phyloP scores from a whole-genome alignment of 2,797 vertebrate genomes.

The Hydrolagus colliei region DNA sequence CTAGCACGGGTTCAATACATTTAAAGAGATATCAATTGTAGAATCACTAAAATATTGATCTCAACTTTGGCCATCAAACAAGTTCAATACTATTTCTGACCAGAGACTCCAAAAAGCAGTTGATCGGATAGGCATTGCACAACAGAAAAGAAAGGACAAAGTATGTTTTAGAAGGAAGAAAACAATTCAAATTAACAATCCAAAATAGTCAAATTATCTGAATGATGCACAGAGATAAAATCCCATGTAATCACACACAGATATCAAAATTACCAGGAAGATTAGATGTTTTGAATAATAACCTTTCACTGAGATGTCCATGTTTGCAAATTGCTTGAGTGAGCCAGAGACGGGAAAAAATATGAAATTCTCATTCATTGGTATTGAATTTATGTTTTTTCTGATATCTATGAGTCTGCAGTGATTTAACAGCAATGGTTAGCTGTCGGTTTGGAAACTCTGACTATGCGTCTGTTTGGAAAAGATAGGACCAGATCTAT shows the following conservation, averaged over 20 bases:
- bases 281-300: constrained; percentile 41
- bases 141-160: constrained; percentile 34
- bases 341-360: background rate
- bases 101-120: background rate
- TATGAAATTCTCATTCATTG: background rate
- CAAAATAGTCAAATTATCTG: constrained; percentile 57
- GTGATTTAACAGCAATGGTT: background rate
- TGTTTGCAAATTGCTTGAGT: constrained; percentile 54
- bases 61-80: background rate
- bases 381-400: background rate
- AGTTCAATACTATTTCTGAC: background rate
- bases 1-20: background rate
- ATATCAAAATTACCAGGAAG: constrained; percentile 45
- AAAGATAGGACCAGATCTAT: background rate
- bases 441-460: background rate
- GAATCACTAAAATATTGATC: background rate
- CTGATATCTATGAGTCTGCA: background rate
- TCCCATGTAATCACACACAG: constrained; percentile 51
- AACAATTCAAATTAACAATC: constrained; percentile 53
- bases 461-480: background rate
- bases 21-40: background rate
- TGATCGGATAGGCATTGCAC: constrained; percentile 22
- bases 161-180: constrained; percentile 39
- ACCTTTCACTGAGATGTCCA: constrained; percentile 59
- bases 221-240: constrained; percentile 52